A percentile compares a stretch with the other conserved stretches of the same genome.
phyloP scores from a whole-genome alignment of 2,888 invertebrate genomes.

The Nemoura dubitans region DNA sequence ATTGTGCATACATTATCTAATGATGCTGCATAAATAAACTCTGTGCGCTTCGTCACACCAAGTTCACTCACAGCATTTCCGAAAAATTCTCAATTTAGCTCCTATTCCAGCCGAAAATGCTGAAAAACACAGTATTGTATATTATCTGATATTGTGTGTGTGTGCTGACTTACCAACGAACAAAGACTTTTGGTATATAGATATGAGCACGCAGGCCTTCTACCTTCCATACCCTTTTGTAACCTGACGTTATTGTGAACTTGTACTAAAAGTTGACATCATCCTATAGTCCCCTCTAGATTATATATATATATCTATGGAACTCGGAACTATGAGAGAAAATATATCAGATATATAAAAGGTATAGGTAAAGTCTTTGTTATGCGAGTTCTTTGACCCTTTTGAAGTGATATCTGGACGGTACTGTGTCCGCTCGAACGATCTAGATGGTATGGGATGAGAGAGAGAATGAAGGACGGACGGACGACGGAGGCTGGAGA shows the following conservation, averaged over 20 bases:
- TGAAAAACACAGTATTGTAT: neutral
- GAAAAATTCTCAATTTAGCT: neutral
- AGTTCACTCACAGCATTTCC: neutral
- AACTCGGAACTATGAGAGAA: neutral
- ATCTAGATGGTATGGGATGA: slow-evolving; percentile 24
- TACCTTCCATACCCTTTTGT: neutral
- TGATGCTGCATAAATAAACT: too few species aligned
- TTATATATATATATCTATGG: too few species aligned
- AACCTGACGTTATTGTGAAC: neutral
- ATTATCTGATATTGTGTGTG: neutral
- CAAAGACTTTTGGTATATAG: slow-evolving; percentile 2
- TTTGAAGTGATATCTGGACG: neutral
- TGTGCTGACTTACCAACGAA: neutral
- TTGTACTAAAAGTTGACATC: slow-evolving; percentile 8
- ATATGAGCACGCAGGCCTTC: neutral
- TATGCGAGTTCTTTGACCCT: slow-evolving; percentile 26
- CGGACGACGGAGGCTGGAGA: too few species aligned
- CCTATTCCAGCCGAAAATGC: neutral
- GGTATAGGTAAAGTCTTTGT: neutral
- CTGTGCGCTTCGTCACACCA: neutral
- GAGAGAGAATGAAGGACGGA: neutral
- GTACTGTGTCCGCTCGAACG: neutral
- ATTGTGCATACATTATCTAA: neutral
- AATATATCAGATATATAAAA: slow-evolving; percentile 15
- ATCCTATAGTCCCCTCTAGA: neutral